These are phyloP conservation scores for Bergia puertoricense DNA, from an alignment of 92 coral and sea anemone species.

Conservation along the genomic window DNA sequence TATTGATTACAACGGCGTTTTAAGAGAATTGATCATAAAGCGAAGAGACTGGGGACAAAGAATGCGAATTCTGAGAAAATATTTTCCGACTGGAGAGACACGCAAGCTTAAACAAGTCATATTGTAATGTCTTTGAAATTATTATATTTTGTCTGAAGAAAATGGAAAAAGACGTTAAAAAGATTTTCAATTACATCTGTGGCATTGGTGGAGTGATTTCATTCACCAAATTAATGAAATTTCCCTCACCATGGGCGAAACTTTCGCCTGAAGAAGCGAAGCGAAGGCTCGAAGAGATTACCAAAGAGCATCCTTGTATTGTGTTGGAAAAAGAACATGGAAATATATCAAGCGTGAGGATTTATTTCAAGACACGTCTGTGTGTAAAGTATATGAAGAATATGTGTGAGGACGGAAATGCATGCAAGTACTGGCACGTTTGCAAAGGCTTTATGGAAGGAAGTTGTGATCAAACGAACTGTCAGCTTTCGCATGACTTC, in stretches of 20 bases:
- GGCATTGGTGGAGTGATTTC: not conserved
- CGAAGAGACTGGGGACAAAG: not conserved
- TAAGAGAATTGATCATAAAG: not conserved
- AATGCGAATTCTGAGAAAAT: not conserved
- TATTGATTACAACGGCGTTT: no score
- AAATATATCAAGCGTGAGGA: not conserved
- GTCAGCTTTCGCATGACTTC: slow-evolving; percentile 59
- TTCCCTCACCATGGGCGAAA: slow-evolving; percentile 29
- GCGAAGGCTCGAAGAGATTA: not conserved
- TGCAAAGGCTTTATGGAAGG: slow-evolving; percentile 61
- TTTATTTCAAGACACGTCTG: slow-evolving; percentile 26
- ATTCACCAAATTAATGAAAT: not conserved
- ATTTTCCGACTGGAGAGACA: not conserved
- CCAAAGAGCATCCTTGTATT: not conserved
- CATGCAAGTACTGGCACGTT: slow-evolving; percentile 61
- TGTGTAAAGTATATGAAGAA: slow-evolving; percentile 12
- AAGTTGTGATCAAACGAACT: slow-evolving; percentile 34
- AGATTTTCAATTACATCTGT: slow-evolving; percentile 34
- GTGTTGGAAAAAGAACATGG: not conserved
- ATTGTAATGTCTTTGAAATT: not conserved
- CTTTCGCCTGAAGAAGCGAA: not conserved
- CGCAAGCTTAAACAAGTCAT: not conserved
- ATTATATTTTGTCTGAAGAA: not conserved
- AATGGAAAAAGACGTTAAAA: slow-evolving; percentile 31
- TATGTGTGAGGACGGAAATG: not conserved